phyloP scores from a whole-genome alignment of 2,888 invertebrate species.

The Cheilosia variabilis region DNA sequence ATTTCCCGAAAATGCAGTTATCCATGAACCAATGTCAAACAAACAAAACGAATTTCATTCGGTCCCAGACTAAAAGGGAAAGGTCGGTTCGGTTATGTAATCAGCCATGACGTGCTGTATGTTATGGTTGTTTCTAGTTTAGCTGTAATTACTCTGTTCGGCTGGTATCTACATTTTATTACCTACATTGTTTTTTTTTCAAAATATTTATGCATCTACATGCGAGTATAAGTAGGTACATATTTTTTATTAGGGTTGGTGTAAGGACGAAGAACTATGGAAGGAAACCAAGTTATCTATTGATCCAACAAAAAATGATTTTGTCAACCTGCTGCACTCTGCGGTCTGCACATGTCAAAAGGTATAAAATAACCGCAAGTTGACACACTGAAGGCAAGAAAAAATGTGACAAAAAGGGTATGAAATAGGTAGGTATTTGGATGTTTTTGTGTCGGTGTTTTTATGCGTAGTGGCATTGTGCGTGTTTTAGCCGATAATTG shows the following conservation, averaged over 20 bases:
- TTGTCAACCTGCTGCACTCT: slow-evolving; percentile 57
- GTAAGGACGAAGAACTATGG: neutral
- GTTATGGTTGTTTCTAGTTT: slow-evolving; percentile 16
- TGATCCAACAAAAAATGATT: slow-evolving; percentile 12
- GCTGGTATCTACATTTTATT: slow-evolving; percentile 27
- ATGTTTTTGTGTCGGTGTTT: too few species aligned
- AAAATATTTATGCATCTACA: neutral
- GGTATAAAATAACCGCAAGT: too few species aligned
- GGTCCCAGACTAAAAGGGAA: slow-evolving; percentile 19
- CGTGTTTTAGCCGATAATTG: too few species aligned
- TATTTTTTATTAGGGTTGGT: neutral
- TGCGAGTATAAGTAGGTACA: neutral
- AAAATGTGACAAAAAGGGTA: neutral
- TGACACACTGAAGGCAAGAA: neutral
- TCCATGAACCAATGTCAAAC: slow-evolving; percentile 35
- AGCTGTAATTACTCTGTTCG: slow-evolving; percentile 32
- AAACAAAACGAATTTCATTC: neutral
- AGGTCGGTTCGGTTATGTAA: slow-evolving; percentile 50
- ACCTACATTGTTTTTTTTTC: slow-evolving; percentile 5
- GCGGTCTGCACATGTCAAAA: too few species aligned
- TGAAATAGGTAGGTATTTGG: too few species aligned
- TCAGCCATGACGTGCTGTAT: slow-evolving; percentile 58
- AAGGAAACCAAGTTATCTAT: slow-evolving; percentile 21
- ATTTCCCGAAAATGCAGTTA: slow-evolving; percentile 49
- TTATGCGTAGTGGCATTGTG: too few species aligned